Base-by-base conservation (phyloP, 2,797 vertebrate species). In the Spinus olivaceus region DNA sequence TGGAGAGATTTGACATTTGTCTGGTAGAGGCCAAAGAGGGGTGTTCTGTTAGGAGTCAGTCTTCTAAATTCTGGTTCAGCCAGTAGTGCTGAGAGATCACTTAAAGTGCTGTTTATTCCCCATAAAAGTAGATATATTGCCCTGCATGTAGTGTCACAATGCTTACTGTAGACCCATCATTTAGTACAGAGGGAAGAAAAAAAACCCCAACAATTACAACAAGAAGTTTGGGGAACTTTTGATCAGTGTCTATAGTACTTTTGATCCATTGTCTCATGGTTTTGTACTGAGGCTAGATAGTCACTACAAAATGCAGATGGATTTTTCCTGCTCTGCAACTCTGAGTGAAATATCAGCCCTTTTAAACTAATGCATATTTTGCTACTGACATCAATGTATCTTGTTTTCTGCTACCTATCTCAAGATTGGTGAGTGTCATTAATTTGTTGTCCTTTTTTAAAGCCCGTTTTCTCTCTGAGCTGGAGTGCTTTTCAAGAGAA, bases 161-260 rank as follows among this genome's bases (percentile, higher is more conserved):
- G 41, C 50, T 47, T 79, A 0, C 23, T 56, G 20, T 49, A 67
- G n/a, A 73, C 24, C 53, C 18, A 25, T 30, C 20, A 23, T 73
- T 61, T 81, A 49, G n/a, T 6, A 47, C 39, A 16, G 42, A 12
- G 2, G 19, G 11, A 25, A 4, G 3, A 0, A 2, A 28, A 41
- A 41, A 54, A 27, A 0, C 0, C 6, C 50, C 39, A 39, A 59
- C 53, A 56, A 19, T 44, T 42, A 1, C 10, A 32, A 37, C 4
- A 51, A 15, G 2, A 47, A 7, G 5, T 46, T 80, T 70, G 12
- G n/a, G 21, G 32, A 47, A 14, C 33, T 63, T 78, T 6, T 46
- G 33, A 46, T 9, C 12, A 10, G 17, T 41, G 3, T 23, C 37
- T 70, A 9, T 6, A 37, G 28, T 63, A 63, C 28, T 76, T 67